Percentiles rank a stretch among this genome's conserved stretches.
These are phyloP conservation scores for Arenaria interpres DNA, from an alignment of 2,113 vertebrate species.

Conservation along the genomic window DNA sequence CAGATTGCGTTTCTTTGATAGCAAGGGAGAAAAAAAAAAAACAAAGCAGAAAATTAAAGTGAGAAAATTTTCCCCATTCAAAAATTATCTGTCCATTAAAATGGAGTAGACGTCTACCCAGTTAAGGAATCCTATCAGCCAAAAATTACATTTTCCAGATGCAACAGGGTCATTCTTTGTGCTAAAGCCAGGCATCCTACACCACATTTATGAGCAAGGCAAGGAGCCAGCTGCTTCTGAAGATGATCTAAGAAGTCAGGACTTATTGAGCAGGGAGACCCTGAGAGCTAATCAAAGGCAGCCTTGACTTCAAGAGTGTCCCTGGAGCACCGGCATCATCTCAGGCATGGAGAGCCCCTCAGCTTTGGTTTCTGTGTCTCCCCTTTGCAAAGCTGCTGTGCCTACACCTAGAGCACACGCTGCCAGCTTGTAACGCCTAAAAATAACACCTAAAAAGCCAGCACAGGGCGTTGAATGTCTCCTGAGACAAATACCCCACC, in stretches of 20 bases:
- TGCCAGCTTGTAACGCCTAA: background rate
- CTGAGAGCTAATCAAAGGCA: background rate
- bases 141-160: background rate
- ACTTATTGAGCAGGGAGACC: background rate
- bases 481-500: no score
- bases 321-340: background rate
- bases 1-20: background rate
- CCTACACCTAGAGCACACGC: background rate
- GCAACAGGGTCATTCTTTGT: background rate
- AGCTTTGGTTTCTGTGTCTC: background rate
- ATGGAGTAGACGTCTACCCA: background rate
- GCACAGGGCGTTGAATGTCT: no score
- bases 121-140: background rate
- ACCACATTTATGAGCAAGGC: rapidly evolving
- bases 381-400: background rate
- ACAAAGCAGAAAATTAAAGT: background rate
- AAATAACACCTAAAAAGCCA: background rate
- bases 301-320: rapidly evolving
- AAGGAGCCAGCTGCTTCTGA: background rate
- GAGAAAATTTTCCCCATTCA: background rate
- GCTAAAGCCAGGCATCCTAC: background rate
- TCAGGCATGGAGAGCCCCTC: rapidly evolving
- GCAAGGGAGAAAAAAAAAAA: background rate
- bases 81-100: background rate
- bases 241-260: background rate